These are phyloP conservation scores for Mastigias papua DNA, from an alignment of 30 jellyfish, hydroid and myxozoan genomes.

Conservation along the genomic window DNA sequence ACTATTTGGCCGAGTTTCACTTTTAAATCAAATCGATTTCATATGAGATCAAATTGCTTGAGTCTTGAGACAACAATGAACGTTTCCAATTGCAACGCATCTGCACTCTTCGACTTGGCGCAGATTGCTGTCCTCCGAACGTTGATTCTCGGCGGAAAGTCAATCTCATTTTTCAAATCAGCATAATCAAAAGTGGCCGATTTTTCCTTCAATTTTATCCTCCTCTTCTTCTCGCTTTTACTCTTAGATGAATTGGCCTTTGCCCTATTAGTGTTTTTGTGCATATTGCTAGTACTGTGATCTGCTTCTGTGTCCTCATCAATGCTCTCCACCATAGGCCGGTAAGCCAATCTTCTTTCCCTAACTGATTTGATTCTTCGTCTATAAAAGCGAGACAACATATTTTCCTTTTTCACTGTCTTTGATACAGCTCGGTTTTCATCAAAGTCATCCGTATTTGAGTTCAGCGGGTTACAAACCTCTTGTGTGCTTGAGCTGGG, in stretches of 20 bases:
- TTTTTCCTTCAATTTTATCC: conserved; percentile 46
- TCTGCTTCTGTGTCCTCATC: conserved; percentile 30
- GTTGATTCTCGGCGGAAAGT: conserved; percentile 37
- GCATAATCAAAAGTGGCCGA: conserved; percentile 71
- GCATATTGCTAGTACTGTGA: neutral
- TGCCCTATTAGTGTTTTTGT: too few relatives aligned
- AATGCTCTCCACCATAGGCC: conserved; percentile 17
- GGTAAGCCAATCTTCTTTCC: conserved; percentile 23
- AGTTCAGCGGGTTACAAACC: neutral
- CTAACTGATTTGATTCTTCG: neutral
- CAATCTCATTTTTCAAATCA: conserved; percentile 47
- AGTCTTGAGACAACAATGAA: conserved; percentile 68
- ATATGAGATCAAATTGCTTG: conserved; percentile 64
- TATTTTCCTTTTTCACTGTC: neutral
- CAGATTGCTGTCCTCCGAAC: conserved; percentile 65
- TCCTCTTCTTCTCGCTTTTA: neutral
- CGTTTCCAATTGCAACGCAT: conserved; percentile 68
- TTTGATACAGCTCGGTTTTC: neutral
- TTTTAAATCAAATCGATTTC: too few relatives aligned
- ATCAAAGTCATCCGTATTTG: neutral
- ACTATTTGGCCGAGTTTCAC: too few relatives aligned
- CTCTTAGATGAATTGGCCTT: neutral
- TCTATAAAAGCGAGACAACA: conserved; percentile 3
- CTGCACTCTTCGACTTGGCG: conserved; percentile 59
- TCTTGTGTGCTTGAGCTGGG: conserved; percentile 4